These are phyloP conservation scores for Acanthopleura granulata DNA, from an alignment of 2,888 invertebrate genomes.

Conservation along the genomic window DNA sequence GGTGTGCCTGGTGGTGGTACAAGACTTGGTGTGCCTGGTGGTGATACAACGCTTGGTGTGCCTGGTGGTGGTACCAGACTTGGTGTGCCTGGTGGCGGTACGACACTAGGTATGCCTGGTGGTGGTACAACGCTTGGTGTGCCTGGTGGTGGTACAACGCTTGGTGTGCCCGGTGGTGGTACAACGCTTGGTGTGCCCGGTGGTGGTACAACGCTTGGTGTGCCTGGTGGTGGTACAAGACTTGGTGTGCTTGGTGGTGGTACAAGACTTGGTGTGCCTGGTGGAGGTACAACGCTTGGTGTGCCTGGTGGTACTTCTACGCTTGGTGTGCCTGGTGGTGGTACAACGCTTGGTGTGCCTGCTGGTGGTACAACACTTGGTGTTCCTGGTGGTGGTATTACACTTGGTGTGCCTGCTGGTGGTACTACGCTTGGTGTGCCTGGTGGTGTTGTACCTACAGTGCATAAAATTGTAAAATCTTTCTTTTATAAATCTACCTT, in stretches of 20 bases:
- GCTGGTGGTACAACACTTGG: neutral
- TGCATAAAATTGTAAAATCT: no score
- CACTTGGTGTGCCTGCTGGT: neutral
- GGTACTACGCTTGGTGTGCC: constrained; percentile 3
- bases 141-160: constrained; percentile 4
- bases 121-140: neutral
- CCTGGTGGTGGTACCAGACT: neutral
- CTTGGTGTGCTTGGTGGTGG: neutral
- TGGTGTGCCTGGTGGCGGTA: constrained; percentile 1
- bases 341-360: neutral
- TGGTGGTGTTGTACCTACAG: neutral
- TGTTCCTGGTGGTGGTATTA: neutral
- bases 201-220: constrained; percentile 6
- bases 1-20: neutral
- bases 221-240: neutral
- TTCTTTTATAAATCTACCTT: no score
- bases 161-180: neutral
- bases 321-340: neutral
- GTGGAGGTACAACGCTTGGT: neutral
- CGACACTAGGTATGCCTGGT: neutral
- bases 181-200: neutral
- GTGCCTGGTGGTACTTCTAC: neutral
- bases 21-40: neutral
- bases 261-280: neutral
- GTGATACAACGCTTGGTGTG: constrained; percentile 3